Evolutionary conservation across 2,888 invertebrate species (phyloP), one percentile per base, ranked within the genome.

Genomic region (Galerucella nymphaeae): DNA sequence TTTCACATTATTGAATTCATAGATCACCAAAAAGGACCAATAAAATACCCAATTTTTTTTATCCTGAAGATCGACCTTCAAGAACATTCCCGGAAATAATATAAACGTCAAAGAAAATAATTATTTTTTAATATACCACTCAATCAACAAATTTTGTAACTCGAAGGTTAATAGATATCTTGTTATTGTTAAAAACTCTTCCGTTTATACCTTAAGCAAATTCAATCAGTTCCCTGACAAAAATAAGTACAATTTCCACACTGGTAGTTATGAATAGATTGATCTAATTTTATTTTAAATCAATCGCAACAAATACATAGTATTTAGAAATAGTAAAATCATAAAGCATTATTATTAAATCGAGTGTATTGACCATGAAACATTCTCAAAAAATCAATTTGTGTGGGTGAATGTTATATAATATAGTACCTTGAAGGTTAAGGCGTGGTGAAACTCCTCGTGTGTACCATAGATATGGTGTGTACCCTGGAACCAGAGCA

Each of bases 351-450:
- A 6, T 58, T 58, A 30, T 58, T 16, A 58, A 67, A 67, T 67
- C 67, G 16, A 67, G 55, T 42, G 30, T 58, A 30, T 58, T 64
- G 64, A 58, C 70, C 70, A 53, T 64, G 70, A 16, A 70, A 64
- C 58, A 30, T 67, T 59, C 16, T 20, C 50, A 14, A 45, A 64
- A 41, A 55, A 62, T 23, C 50, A 38, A 72, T 66, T 66, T 64
- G 66, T 77, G 77, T 78, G 73, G 78, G 79, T 78, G 78, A 79
- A 74, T 75, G 77, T 73, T 42, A 72, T 66, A 67, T 62, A 72
- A n/a, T 67, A 30, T 9, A 53, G 53, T 59, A 67, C 67, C 67
- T 48, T 61, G 76, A 76, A 76, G 76, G 76, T 74, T 71, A 71
- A 59, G 67, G 67, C 48, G 67, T 67, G 67, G 41, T 42, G 57